Evolutionary conservation across 2,113 vertebrate genomes (phyloP).

Genomic region (Channa maculata): DNA sequence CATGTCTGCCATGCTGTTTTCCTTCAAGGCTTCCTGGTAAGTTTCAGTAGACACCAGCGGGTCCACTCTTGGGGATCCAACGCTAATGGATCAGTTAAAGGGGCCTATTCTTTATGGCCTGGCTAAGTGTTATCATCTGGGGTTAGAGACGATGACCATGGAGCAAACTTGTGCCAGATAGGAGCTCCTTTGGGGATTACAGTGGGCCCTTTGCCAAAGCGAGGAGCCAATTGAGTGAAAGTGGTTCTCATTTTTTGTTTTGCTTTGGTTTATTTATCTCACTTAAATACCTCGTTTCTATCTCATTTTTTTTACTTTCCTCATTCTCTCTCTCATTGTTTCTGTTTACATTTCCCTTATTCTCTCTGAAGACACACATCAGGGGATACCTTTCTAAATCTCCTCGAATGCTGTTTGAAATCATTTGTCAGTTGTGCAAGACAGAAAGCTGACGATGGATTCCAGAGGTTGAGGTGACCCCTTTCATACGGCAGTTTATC

Average conservation of each 20-base stretch:
- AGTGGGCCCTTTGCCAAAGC: slow-evolving; percentile 66
- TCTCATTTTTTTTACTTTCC: slow-evolving; percentile 13
- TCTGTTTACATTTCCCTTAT: slow-evolving; percentile 19
- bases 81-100: slow-evolving; percentile 87
- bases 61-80: slow-evolving; percentile 80
- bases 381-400: slow-evolving; percentile 65
- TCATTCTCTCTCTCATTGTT: slow-evolving; percentile 7
- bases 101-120: slow-evolving; percentile 81
- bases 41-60: slow-evolving; percentile 83
- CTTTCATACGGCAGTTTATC: slow-evolving; percentile 73
- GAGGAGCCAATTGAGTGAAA: slow-evolving; percentile 64
- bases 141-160: slow-evolving; percentile 82
- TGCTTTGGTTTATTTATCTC: slow-evolving; percentile 65
- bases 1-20: slow-evolving; percentile 86
- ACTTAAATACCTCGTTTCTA: slow-evolving; percentile 42
- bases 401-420: slow-evolving; percentile 65
- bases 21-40: slow-evolving; percentile 86
- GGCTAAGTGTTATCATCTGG: slow-evolving; percentile 86
- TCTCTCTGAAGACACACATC: slow-evolving; percentile 37
- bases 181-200: slow-evolving; percentile 77
- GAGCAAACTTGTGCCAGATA: slow-evolving; percentile 75
- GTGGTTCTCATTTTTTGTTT: slow-evolving; percentile 59
- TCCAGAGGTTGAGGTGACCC: slow-evolving; percentile 77
- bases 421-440: slow-evolving; percentile 75
- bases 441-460: slow-evolving; percentile 75